These are phyloP conservation scores for Mystacornis crossleyi DNA, from an alignment of 2,113 vertebrate species.

Conservation along the genomic window DNA sequence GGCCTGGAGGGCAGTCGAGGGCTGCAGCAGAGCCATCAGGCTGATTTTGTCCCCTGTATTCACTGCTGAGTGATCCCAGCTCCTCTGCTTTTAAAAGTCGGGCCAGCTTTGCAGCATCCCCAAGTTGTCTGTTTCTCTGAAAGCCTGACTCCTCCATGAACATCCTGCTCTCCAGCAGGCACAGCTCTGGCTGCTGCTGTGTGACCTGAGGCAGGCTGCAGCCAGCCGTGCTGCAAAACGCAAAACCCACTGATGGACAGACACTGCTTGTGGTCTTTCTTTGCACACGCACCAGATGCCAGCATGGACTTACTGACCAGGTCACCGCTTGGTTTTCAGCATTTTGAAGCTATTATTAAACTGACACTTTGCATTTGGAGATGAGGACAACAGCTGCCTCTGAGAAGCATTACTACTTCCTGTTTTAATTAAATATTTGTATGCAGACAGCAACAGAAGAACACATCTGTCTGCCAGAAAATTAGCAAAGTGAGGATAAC, in stretches of 20 bases:
- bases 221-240: not conserved
- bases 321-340: accelerated
- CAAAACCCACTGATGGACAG: not conserved
- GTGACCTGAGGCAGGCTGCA: not conserved
- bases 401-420: not conserved
- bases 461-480: conserved; percentile 16
- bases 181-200: not conserved
- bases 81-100: not conserved
- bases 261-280: not conserved
- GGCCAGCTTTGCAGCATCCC: not conserved
- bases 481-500: not conserved
- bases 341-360: not conserved
- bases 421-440: conserved; percentile 17
- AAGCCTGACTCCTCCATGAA: not conserved
- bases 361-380: not conserved
- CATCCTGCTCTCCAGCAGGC: not conserved
- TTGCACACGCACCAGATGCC: not conserved
- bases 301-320: not conserved
- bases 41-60: not conserved
- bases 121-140: not conserved
- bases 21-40: not conserved
- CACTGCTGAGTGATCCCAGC: not conserved
- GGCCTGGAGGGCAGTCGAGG: not conserved
- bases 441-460: not conserved
- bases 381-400: not conserved